phyloP scores from a whole-genome alignment of 1,140 invertebrate genomes.

The Trichoplusia ni region DNA sequence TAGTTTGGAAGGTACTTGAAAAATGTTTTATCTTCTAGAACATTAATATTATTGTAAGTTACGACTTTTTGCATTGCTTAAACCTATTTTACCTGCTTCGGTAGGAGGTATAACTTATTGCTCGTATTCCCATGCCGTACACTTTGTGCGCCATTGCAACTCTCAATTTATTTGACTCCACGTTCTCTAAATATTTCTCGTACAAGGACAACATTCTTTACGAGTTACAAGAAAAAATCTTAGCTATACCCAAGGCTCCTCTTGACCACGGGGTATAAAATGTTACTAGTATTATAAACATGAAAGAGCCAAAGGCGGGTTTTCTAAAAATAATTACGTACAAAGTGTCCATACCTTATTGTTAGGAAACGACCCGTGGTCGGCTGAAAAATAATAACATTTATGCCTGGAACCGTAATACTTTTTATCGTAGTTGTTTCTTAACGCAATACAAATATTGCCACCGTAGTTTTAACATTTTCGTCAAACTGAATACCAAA shows the following conservation, averaged over 20 bases:
- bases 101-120: neutral
- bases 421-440: no score
- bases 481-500: neutral
- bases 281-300: conserved; percentile 12
- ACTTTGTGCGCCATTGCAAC: neutral
- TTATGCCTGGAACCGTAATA: no score
- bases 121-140: neutral
- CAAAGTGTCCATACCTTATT: neutral
- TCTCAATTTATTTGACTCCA: conserved; percentile 22
- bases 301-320: conserved; percentile 16
- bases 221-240: conserved; percentile 12
- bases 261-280: conserved; percentile 23
- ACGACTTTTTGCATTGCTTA: neutral
- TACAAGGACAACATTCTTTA: neutral
- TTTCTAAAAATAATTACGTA: conserved; percentile 6
- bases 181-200: conserved; percentile 10
- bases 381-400: neutral
- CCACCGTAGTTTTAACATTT: neutral
- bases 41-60: no score
- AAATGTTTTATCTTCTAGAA: no score
- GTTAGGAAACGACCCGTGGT: neutral
- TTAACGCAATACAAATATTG: no score
- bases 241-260: neutral
- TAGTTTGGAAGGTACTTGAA: no score
- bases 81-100: neutral